Evolutionary conservation across 2,888 invertebrate genomes (phyloP).

Genomic region (Gastracanthus pulcherrimus): DNA sequence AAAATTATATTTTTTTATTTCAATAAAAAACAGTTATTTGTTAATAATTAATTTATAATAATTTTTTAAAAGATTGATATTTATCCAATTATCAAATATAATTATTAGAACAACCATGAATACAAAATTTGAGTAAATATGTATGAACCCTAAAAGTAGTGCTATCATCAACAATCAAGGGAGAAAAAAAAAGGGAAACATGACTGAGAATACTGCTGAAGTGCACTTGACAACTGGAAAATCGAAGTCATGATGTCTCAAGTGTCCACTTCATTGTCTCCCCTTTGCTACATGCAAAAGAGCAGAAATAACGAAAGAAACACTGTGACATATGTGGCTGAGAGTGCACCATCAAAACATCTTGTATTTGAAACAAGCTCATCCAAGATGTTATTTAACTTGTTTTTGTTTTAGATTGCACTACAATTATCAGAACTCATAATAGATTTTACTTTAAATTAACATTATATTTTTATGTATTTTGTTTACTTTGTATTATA

Average conservation of each 20-base stretch:
- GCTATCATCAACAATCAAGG: conserved; percentile 38
- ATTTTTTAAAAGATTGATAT: not conserved
- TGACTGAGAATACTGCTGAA: conserved; percentile 24
- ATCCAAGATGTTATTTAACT: not conserved
- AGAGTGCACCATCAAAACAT: conserved; percentile 17
- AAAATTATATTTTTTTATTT: too few species aligned
- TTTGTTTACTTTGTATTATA: too few species aligned
- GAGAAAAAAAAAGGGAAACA: conserved; percentile 41
- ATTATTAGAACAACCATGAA: conserved; percentile 1
- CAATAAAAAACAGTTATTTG: too few species aligned
- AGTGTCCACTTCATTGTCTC: conserved; percentile 52
- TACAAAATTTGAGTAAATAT: not conserved
- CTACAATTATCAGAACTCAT: too few species aligned
- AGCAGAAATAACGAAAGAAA: conserved; percentile 42
- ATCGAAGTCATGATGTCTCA: conserved; percentile 55
- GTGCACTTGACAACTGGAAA: conserved; percentile 50
- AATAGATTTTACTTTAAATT: not conserved
- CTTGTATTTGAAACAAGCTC: not conserved
- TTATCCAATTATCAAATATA: not conserved
- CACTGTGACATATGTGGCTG: conserved; percentile 17
- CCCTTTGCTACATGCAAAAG: conserved; percentile 38
- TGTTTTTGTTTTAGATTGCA: too few species aligned
- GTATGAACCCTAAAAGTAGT: conserved; percentile 2
- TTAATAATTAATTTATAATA: not conserved
- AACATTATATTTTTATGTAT: not conserved